Base-by-base conservation (phyloP, 1,140 invertebrate genomes). In the Orius insidiosus region DNA sequence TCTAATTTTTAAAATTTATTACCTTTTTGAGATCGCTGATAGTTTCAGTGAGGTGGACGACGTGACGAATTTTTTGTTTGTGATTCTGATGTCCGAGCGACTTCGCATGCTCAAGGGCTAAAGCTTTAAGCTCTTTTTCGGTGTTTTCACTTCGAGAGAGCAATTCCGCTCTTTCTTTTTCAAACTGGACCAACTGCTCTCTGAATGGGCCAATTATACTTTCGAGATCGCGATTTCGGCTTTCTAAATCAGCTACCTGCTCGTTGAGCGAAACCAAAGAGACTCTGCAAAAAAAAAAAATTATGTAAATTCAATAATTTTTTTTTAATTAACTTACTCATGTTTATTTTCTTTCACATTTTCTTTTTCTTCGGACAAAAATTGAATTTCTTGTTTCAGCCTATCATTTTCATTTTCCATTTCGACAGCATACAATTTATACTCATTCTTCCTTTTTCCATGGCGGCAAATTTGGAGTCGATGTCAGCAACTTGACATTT, bases 11-110 rank as follows among this genome's bases (percentile, higher is more conserved):
- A 24, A 24, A n/a, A n/a, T 24, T 24, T 24, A 4, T 39, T 34
- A 51, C 49, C 46, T 33, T 47, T 45, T 47, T 51, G 9, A 47
- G 36, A 10, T 40, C 41, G 10, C 18, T 15, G 14, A 47, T 51
- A 8, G 34, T 41, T 40, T 47, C 39, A n/a, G 38, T 47, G 10
- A 51, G 45, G 7, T 43, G 14, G 1, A 47, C 37, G 2, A 51
- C 41, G 30, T 45, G 45, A 11, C 31, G 32, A 33, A 51, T 51
- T 36, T n/a, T 51, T 15, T 51, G 49, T 19, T 35, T 43, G 18
- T 51, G 39, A 38, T 53, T 53, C 13, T 50, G 47, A 33, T 53
- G 51, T 4, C 51, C 48, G 3, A 53, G 51, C n/a, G 44, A 14
- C 31, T 53, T 49, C 5, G 51, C 51, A 38, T 49, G 41, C 5